A percentile compares a stretch with the other conserved stretches of the same genome.
Conservation (phyloP, 2,888 invertebrate genomes). For the Yponomeuta cagnagella region DNA sequence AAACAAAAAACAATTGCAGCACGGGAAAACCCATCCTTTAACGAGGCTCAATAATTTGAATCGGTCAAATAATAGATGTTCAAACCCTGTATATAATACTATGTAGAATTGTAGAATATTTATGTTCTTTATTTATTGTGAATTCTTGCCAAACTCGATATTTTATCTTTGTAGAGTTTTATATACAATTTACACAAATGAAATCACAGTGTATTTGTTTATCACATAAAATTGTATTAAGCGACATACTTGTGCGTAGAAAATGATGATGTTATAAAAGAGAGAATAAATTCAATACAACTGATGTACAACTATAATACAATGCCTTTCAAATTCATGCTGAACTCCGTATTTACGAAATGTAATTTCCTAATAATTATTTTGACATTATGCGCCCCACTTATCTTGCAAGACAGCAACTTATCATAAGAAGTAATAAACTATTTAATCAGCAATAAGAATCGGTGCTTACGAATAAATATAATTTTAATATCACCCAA, state of each 20-base stretch:
- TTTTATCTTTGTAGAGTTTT: constrained; percentile 75
- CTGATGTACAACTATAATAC: constrained; percentile 66
- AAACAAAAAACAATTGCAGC: constrained; percentile 89
- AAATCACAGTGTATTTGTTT: constrained; percentile 71
- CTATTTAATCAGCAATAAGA: no score
- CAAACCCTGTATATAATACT: constrained; percentile 91
- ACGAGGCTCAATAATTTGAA: constrained; percentile 85
- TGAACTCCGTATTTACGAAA: not conserved
- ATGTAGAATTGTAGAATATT: constrained; percentile 79
- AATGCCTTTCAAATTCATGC: constrained; percentile 38
- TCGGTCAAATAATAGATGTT: constrained; percentile 82
- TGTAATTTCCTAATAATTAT: no score
- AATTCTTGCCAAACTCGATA: constrained; percentile 75
- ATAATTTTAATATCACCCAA: constrained; percentile 41
- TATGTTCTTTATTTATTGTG: constrained; percentile 62
- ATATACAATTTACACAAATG: constrained; percentile 72
- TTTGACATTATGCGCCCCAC: no score
- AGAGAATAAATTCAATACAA: constrained; percentile 70
- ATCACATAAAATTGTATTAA: constrained; percentile 66
- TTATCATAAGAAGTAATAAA: not conserved
- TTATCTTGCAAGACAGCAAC: not conserved
- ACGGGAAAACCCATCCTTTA: constrained; percentile 94
- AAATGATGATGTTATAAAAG: constrained; percentile 48
- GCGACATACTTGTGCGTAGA: constrained; percentile 68
- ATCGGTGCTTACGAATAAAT: not conserved